Conservation (phyloP, 2,888 invertebrate genomes). For the Aleiodes alternator region DNA sequence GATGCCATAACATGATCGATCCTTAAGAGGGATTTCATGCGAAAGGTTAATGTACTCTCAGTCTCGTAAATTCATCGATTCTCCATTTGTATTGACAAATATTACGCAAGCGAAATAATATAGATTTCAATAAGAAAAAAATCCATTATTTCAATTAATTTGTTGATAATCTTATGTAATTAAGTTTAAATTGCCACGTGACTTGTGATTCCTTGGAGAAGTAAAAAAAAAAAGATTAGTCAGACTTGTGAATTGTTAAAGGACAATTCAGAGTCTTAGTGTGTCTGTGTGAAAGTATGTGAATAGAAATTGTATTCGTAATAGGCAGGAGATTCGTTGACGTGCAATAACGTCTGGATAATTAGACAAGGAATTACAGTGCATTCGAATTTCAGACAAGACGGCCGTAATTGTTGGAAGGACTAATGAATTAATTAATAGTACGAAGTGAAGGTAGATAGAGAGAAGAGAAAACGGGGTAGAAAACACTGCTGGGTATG, state of each 20-base stretch:
- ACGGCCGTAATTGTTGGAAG: conserved; percentile 61
- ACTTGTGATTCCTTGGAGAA: too few relatives aligned
- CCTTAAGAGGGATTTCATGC: not conserved
- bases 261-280: not conserved
- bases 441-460: conserved; percentile 48
- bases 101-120: too few relatives aligned
- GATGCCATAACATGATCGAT: conserved; percentile 18
- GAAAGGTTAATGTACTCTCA: too few relatives aligned
- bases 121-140: too few relatives aligned
- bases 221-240: too few relatives aligned
- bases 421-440: conserved; percentile 66
- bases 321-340: conserved; percentile 52
- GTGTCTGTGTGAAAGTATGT: conserved; percentile 8
- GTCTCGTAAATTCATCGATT: not conserved
- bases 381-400: conserved; percentile 61
- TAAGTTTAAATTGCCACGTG: too few relatives aligned
- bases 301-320: conserved; percentile 30
- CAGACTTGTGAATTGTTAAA: too few relatives aligned
- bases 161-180: too few relatives aligned
- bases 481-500: conserved; percentile 10
- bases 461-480: conserved; percentile 23
- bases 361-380: conserved; percentile 63
- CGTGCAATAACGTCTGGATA: conserved; percentile 61
- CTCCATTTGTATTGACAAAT: too few relatives aligned
- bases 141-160: too few relatives aligned